These are phyloP conservation scores for Callospermophilus lateralis DNA, from an alignment of 2,113 vertebrate genomes.

Conservation along the genomic window DNA sequence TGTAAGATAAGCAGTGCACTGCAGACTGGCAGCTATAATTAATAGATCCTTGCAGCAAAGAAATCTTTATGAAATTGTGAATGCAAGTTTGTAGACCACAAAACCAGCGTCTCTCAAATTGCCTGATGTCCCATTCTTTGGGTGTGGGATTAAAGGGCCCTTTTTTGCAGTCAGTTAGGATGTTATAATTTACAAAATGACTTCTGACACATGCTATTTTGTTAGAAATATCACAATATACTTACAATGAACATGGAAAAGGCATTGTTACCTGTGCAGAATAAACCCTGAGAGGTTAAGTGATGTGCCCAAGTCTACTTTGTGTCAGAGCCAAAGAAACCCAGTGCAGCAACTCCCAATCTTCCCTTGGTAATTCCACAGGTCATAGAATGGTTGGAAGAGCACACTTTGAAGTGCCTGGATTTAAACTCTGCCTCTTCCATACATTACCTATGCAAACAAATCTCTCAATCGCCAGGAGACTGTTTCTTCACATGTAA, in stretches of 20 bases:
- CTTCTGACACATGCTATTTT: not conserved
- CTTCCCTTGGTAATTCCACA: not conserved
- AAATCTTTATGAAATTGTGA: conserved; percentile 40
- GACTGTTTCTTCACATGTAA: not conserved
- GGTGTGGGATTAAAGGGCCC: not conserved
- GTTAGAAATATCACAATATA: not conserved
- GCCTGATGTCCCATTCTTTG: not conserved
- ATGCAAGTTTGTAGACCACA: conserved; percentile 32
- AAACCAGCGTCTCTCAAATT: not conserved
- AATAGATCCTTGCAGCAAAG: conserved; percentile 55
- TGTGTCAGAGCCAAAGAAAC: not conserved
- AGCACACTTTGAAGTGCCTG: not conserved
- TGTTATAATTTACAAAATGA: conserved; percentile 3
- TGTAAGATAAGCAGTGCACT: conserved; percentile 62
- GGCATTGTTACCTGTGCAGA: not conserved
- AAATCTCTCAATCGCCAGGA: not conserved
- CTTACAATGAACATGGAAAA: not conserved
- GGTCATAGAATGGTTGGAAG: not conserved
- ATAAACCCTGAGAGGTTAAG: not conserved
- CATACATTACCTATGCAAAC: not conserved
- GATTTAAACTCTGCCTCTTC: not conserved
- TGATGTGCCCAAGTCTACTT: not conserved
- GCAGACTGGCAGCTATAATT: conserved; percentile 63
- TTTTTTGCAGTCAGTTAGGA: not conserved
- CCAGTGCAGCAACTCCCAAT: not conserved